Evolutionary conservation across 2,888 invertebrate species (phyloP).

Genomic region (Spodoptera picta): DNA sequence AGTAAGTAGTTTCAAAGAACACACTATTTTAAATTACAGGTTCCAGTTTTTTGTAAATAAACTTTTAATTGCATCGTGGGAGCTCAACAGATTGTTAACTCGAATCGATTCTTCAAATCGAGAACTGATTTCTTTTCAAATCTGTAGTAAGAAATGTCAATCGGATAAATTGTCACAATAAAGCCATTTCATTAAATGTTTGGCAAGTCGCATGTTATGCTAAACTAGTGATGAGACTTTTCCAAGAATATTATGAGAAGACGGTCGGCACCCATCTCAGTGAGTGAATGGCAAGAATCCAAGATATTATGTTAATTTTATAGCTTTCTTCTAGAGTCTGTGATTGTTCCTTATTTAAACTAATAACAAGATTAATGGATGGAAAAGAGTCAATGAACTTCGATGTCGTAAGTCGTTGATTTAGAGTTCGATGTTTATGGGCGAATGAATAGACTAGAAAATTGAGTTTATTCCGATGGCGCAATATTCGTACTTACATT

Average conservation of each 20-base stretch:
- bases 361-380: slow-evolving; percentile 30
- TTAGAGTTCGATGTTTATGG: slow-evolving; percentile 5
- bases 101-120: no score
- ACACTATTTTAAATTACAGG: no score
- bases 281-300: slow-evolving; percentile 42
- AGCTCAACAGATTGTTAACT: no score
- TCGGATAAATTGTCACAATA: slow-evolving; percentile 1
- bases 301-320: slow-evolving; percentile 52
- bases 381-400: slow-evolving; percentile 19
- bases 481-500: slow-evolving; percentile 1
- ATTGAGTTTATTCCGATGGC: not conserved
- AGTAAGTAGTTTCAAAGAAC: no score
- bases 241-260: slow-evolving; percentile 19
- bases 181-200: slow-evolving; percentile 25
- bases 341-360: slow-evolving; percentile 31
- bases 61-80: no score
- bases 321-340: slow-evolving; percentile 26
- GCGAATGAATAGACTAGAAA: slow-evolving; percentile 6
- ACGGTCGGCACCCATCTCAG: slow-evolving; percentile 9
- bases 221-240: slow-evolving; percentile 23
- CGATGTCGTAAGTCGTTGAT: not conserved
- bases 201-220: slow-evolving; percentile 33
- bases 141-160: not conserved
- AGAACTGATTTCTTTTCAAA: no score
- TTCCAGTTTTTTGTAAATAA: no score